phyloP scores from a whole-genome alignment of 2,888 invertebrate species.

The Barypeithes pellucidus region DNA sequence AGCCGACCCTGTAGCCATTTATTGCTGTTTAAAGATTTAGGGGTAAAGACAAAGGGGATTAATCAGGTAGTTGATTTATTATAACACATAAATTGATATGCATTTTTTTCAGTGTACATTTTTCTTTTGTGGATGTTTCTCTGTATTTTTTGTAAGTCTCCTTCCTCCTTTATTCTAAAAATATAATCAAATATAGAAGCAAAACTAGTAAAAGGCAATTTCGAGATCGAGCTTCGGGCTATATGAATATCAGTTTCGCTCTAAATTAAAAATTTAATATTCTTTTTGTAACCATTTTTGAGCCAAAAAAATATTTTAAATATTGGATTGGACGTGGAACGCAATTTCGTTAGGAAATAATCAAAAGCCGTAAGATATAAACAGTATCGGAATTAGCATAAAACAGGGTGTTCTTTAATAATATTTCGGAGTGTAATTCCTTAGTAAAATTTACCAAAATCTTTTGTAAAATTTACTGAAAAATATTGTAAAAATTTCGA shows the following conservation, averaged over 20 bases:
- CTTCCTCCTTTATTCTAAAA: not conserved
- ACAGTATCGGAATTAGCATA: no score
- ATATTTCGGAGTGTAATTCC: no score
- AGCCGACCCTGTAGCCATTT: no score
- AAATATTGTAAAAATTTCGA: no score
- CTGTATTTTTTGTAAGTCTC: slow-evolving; percentile 7
- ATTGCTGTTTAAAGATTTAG: no score
- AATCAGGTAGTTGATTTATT: no score
- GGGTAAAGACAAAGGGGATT: no score
- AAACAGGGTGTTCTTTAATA: no score
- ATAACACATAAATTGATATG: not conserved
- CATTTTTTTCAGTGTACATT: not conserved
- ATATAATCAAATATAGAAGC: slow-evolving; percentile 11
- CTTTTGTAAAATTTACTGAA: no score
- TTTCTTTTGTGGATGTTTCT: not conserved
- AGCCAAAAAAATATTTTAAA: slow-evolving; percentile 12
- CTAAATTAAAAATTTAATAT: slow-evolving; percentile 40
- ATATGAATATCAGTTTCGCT: slow-evolving; percentile 29
- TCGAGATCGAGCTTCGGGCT: slow-evolving; percentile 10
- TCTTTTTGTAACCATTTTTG: slow-evolving; percentile 20
- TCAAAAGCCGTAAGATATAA: slow-evolving; percentile 15
- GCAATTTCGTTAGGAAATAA: slow-evolving; percentile 34
- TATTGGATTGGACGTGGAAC: slow-evolving; percentile 8
- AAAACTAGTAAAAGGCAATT: slow-evolving; percentile 26
- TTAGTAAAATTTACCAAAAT: no score